Evolutionary conservation across 1,140 invertebrate species (phyloP).

Genomic region (Heliconius nattereri): DNA sequence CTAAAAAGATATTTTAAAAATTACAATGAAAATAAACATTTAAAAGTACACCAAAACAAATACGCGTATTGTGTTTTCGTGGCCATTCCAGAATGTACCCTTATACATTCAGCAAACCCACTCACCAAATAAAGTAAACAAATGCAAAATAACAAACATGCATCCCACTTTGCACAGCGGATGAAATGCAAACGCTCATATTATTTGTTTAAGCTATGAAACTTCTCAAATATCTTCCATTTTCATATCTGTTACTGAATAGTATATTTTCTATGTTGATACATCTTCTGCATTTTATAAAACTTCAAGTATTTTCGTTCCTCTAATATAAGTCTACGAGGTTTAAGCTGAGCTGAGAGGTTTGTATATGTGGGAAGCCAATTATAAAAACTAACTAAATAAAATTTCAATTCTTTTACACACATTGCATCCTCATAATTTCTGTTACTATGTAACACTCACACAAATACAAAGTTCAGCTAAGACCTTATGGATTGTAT

Average conservation of each 20-base stretch:
- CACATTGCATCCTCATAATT: too few relatives aligned
- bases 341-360: too few relatives aligned
- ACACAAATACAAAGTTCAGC: too few relatives aligned
- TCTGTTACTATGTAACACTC: too few relatives aligned
- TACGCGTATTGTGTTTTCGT: too few relatives aligned
- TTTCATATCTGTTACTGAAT: not conserved
- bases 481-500: too few relatives aligned
- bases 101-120: constrained; percentile 9
- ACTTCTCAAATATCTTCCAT: not conserved
- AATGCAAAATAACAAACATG: constrained; percentile 21
- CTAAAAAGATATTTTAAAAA: not conserved
- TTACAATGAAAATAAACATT: too few relatives aligned
- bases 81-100: too few relatives aligned
- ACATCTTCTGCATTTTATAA: not conserved
- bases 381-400: too few relatives aligned
- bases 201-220: constrained; percentile 8
- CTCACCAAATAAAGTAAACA: constrained; percentile 24
- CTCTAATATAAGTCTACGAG: too few relatives aligned
- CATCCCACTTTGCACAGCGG: constrained; percentile 11
- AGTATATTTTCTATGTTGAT: not conserved
- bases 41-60: not conserved
- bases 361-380: too few relatives aligned
- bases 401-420: too few relatives aligned
- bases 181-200: constrained; percentile 21
- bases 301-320: not conserved